Percentiles rank a stretch among this genome's conserved stretches.
These are phyloP conservation scores for Alethe diademata DNA, from an alignment of 2,113 vertebrate genomes.

Conservation along the genomic window DNA sequence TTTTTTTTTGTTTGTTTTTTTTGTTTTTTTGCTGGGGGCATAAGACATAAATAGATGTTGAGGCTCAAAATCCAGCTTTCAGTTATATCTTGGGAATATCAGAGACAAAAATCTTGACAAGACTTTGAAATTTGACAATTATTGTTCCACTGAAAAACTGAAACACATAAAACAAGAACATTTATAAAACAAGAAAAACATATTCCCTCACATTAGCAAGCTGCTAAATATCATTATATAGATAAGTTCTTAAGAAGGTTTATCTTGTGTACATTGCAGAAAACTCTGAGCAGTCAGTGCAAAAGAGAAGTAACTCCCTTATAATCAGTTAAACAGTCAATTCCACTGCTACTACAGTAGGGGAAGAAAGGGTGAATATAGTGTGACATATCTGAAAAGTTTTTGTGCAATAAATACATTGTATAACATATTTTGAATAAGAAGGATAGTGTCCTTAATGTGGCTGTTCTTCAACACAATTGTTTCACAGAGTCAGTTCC, in stretches of 20 bases:
- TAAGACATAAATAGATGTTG: background rate
- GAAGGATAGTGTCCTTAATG: background rate
- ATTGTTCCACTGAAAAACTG: background rate
- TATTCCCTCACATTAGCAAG: background rate
- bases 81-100: background rate
- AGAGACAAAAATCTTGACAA: background rate
- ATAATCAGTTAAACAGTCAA: background rate
- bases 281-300: background rate
- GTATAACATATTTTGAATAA: background rate
- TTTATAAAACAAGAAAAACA: background rate
- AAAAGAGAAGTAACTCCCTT: background rate
- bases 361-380: background rate
- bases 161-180: background rate
- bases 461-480: background rate
- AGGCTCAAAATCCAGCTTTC: background rate
- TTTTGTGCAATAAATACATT: background rate
- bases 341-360: background rate
- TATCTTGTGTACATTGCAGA: background rate
- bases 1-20: no score
- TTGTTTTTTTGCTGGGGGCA: accelerated
- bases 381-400: background rate
- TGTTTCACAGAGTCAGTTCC: background rate
- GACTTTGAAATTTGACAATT: background rate
- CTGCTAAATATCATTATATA: background rate
- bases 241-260: background rate